Conservation (phyloP, 2,797 vertebrate species). For the Arnoldichthys spilopterus region DNA sequence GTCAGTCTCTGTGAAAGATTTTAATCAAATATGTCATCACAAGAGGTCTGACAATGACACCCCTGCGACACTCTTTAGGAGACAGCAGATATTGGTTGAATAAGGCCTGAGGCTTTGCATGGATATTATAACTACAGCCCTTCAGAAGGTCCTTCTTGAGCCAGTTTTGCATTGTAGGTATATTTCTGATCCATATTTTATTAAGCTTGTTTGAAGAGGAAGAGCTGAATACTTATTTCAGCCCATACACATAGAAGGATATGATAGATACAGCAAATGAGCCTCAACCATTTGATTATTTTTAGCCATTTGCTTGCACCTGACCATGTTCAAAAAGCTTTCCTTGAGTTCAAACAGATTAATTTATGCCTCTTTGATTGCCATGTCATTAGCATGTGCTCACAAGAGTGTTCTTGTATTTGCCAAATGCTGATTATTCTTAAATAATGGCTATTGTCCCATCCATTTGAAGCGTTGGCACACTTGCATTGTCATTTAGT, state of each 20-base stretch:
- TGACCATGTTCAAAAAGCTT: background rate
- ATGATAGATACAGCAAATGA: background rate
- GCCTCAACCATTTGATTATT: background rate
- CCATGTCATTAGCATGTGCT: constrained; percentile 64
- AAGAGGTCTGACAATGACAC: constrained; percentile 42
- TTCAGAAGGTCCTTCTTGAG: constrained; percentile 17
- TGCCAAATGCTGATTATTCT: constrained; percentile 63
- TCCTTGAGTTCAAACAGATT: background rate
- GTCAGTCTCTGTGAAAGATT: constrained; percentile 44
- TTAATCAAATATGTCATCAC: constrained; percentile 54
- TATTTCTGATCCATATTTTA: constrained; percentile 18
- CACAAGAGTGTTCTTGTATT: constrained; percentile 59
- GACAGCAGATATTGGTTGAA: constrained; percentile 22
- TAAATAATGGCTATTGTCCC: constrained; percentile 58
- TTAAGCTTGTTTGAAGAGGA: constrained; percentile 6
- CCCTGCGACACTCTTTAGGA: constrained; percentile 31
- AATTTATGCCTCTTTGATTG: constrained; percentile 45
- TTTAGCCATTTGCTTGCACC: constrained; percentile 1
- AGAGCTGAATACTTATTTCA: background rate
- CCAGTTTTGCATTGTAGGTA: constrained; percentile 8
- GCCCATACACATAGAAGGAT: background rate
- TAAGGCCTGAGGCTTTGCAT: constrained; percentile 30
- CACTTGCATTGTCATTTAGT: constrained; percentile 67
- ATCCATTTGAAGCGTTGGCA: constrained; percentile 64
- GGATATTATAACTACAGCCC: constrained; percentile 10